Conservation (phyloP, 2,113 vertebrate genomes). For the Brienomyrus longianalis region DNA sequence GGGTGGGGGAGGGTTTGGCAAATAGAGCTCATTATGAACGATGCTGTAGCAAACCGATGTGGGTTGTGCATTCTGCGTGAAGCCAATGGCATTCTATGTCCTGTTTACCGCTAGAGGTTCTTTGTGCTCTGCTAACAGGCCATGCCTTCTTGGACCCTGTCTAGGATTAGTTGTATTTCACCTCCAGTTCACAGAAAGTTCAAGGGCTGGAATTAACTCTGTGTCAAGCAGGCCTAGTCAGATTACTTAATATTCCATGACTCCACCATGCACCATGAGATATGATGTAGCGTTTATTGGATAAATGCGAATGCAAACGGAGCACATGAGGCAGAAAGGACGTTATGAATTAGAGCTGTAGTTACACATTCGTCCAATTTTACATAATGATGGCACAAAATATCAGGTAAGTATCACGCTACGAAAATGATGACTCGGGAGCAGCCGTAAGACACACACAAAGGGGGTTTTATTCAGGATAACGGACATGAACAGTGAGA, state of each 20-base stretch:
- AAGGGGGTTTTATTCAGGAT: not conserved
- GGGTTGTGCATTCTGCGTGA: not conserved
- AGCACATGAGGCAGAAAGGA: not conserved
- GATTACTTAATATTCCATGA: conserved; percentile 26
- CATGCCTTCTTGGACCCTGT: conserved; percentile 9
- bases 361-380: not conserved
- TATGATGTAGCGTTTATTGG: not conserved
- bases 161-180: conserved; percentile 19
- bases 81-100: not conserved
- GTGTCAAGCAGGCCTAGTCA: conserved; percentile 19
- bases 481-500: not conserved
- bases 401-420: not conserved
- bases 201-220: conserved; percentile 20
- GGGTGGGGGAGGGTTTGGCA: not conserved
- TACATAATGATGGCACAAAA: not conserved
- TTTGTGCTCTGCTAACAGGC: conserved; percentile 11
- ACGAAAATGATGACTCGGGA: not conserved
- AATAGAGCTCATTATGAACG: conserved; percentile 24
- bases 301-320: not conserved
- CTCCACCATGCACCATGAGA: conserved; percentile 22
- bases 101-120: not conserved
- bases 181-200: conserved; percentile 35
- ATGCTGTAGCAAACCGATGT: not conserved
- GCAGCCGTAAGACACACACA: too few species aligned
- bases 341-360: not conserved